These are phyloP conservation scores for Crematogaster levior DNA, from an alignment of 2,888 invertebrate species.

Conservation along the genomic window DNA sequence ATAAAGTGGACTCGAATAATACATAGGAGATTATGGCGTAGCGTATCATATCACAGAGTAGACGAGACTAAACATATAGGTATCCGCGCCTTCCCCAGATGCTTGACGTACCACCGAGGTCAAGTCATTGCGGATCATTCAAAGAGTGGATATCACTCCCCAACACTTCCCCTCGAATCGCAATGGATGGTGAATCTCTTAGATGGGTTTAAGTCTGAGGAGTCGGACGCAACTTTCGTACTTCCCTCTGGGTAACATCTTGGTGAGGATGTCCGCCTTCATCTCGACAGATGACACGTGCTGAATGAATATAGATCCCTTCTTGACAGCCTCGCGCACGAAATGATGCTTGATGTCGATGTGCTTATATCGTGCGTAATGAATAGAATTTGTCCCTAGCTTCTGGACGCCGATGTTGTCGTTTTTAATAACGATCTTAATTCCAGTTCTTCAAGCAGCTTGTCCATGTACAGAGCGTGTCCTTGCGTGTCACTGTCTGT, in stretches of 20 bases:
- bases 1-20: too few species aligned
- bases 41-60: too few species aligned
- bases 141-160: too few species aligned
- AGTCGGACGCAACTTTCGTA: neutral
- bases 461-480: neutral
- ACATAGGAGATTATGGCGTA: too few species aligned
- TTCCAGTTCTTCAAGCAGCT: neutral
- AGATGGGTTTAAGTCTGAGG: neutral
- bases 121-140: too few species aligned
- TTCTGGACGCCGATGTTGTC: neutral
- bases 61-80: too few species aligned
- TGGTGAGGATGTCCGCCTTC: neutral
- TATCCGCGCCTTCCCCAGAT: too few species aligned
- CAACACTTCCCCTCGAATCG: conserved; percentile 11
- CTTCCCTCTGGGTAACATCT: neutral
- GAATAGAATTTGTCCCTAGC: neutral
- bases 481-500: conserved; percentile 8
- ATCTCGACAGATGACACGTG: neutral
- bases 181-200: neutral
- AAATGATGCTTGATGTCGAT: conserved; percentile 2
- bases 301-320: fast-evolving
- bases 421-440: neutral
- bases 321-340: neutral
- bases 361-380: conserved; percentile 7
- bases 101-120: too few species aligned